Evolutionary conservation across 2,113 vertebrate species (phyloP).

Genomic region (Lontra canadensis): DNA sequence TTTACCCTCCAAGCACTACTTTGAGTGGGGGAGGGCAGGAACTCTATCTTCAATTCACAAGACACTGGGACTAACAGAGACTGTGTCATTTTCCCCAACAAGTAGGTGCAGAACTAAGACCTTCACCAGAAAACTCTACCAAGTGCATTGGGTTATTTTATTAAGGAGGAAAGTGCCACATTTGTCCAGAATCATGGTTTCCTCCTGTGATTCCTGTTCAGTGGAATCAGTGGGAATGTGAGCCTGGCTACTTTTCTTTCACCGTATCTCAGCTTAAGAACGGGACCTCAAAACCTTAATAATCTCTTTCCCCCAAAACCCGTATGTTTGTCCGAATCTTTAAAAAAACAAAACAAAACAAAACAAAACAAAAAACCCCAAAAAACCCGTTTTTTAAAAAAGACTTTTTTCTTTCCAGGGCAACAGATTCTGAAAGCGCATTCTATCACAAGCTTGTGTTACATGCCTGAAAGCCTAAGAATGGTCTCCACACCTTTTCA

Average conservation of each 20-base stretch:
- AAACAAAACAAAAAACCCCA: too few species aligned
- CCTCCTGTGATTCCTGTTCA: not conserved
- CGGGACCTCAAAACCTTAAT: not conserved
- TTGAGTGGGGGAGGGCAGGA: not conserved
- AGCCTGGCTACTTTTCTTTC: not conserved
- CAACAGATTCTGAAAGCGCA: not conserved
- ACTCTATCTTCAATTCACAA: not conserved
- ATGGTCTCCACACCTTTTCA: fast-evolving
- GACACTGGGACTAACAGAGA: not conserved
- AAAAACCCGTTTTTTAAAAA: not conserved
- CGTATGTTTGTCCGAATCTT: not conserved
- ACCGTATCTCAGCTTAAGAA: not conserved
- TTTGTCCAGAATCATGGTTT: not conserved
- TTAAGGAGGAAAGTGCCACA: not conserved
- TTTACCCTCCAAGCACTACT: not conserved
- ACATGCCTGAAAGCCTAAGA: not conserved
- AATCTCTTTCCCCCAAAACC: too few species aligned
- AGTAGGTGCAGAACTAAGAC: not conserved
- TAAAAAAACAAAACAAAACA: too few species aligned
- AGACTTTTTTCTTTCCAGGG: not conserved
- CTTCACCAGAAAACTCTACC: not conserved
- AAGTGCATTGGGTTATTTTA: not conserved
- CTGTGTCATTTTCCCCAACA: too few species aligned
- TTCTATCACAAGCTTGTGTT: fast-evolving
- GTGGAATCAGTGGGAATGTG: not conserved